phyloP scores from a whole-genome alignment of 2,113 vertebrate species.

The Ceratotherium simum region DNA sequence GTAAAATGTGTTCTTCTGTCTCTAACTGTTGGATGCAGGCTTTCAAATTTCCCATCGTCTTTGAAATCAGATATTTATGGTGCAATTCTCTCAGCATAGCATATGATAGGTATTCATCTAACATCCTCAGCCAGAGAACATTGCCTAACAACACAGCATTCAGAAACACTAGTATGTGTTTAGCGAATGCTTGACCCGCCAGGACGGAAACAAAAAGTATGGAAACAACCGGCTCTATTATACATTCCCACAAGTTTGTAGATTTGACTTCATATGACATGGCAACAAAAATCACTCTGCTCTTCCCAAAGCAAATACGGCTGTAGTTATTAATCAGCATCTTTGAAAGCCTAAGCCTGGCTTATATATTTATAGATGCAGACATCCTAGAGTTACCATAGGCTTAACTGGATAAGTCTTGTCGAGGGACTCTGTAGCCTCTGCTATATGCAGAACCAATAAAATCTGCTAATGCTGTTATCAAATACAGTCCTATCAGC shows the following conservation, averaged over 20 bases:
- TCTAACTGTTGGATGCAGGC: not conserved
- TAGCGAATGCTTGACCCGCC: not conserved
- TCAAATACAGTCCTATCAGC: slow-evolving; percentile 60
- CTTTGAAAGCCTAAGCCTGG: slow-evolving; percentile 44
- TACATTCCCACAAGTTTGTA: not conserved
- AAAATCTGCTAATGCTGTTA: slow-evolving; percentile 48
- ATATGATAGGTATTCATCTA: not conserved
- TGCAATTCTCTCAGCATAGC: not conserved
- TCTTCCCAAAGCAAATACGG: slow-evolving; percentile 50
- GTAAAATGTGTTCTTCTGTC: not conserved
- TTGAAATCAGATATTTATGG: not conserved
- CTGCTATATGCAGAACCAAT: slow-evolving; percentile 25
- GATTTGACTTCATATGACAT: slow-evolving; percentile 42
- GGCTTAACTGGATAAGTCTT: slow-evolving; percentile 33
- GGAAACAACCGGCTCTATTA: not conserved
- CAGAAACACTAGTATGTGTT: not conserved
- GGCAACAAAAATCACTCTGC: slow-evolving; percentile 45
- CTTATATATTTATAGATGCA: slow-evolving; percentile 48
- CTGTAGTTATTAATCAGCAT: slow-evolving; percentile 45
- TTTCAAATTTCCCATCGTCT: not conserved
- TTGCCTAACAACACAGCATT: not conserved
- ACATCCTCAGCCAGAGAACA: not conserved
- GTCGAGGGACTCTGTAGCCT: slow-evolving; percentile 12
- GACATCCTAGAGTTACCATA: not conserved
- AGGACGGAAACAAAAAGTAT: not conserved